Evolutionary conservation across 1,140 invertebrate species (phyloP).

Genomic region (Diabrotica virgifera): DNA sequence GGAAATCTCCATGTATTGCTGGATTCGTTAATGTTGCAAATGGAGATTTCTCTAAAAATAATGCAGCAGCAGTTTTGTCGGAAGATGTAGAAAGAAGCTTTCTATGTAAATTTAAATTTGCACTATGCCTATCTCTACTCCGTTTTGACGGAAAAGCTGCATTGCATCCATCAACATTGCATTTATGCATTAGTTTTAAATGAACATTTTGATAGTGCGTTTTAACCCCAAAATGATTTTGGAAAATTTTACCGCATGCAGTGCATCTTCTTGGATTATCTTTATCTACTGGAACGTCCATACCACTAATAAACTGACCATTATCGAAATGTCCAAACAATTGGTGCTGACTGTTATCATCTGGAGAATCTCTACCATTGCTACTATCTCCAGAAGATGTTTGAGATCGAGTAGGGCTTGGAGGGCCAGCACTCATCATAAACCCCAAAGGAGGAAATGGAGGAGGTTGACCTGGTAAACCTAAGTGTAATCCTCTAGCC

Average conservation of each 20-base stretch:
- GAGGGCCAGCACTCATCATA: constrained; percentile 49
- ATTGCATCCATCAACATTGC: constrained; percentile 93
- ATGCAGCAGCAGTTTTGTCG: constrained; percentile 45
- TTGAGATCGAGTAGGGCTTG: constrained; percentile 56
- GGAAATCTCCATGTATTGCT: constrained; percentile 71
- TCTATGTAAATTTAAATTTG: constrained; percentile 87
- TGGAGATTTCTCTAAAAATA: constrained; percentile 47
- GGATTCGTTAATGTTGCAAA: constrained; percentile 53
- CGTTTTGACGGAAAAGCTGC: constrained; percentile 94
- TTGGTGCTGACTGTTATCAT: constrained; percentile 57
- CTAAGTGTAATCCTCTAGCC: constrained; percentile 43
- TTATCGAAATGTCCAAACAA: constrained; percentile 70
- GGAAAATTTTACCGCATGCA: constrained; percentile 90
- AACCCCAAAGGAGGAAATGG: constrained; percentile 48
- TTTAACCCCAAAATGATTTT: constrained; percentile 93
- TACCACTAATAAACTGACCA: constrained; percentile 68
- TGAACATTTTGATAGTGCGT: constrained; percentile 96
- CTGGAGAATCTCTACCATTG: constrained; percentile 57
- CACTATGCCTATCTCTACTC: constrained; percentile 87
- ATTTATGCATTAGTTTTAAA: constrained; percentile 93
- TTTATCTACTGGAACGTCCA: constrained; percentile 82
- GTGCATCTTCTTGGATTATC: constrained; percentile 79
- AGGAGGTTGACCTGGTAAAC: constrained; percentile 37
- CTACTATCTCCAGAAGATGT: constrained; percentile 55
- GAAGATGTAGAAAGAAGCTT: constrained; percentile 78